A percentile compares a stretch with the other conserved stretches of the same genome.
Conservation (phyloP, 2,113 vertebrate genomes). For the Trichechus manatus region DNA sequence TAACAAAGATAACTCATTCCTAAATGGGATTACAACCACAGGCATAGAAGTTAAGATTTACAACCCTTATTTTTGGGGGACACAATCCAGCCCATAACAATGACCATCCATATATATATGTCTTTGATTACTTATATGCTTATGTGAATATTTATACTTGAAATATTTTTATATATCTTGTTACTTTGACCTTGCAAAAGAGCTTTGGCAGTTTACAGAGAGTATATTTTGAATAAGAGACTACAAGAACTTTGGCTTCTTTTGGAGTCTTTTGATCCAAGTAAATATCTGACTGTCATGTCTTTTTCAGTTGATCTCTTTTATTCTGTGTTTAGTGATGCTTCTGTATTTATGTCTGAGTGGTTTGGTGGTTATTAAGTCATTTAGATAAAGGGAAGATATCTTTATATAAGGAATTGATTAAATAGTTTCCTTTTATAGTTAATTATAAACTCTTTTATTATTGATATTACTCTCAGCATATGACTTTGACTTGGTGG, state of each 20-base stretch:
- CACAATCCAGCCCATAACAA: neutral
- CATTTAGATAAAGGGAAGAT: neutral
- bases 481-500: slow-evolving; percentile 14
- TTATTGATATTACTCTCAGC: neutral
- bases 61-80: neutral
- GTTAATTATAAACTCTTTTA: neutral
- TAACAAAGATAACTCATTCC: too few species aligned
- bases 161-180: neutral
- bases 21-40: too few species aligned
- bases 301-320: slow-evolving; percentile 25
- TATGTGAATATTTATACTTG: slow-evolving; percentile 13
- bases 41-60: too few species aligned
- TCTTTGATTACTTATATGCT: neutral
- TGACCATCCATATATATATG: neutral
- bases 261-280: slow-evolving; percentile 44
- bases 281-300: neutral
- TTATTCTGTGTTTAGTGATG: neutral
- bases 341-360: slow-evolving; percentile 14
- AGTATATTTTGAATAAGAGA: neutral
- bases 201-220: neutral
- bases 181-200: neutral
- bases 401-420: neutral
- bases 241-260: neutral
- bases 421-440: neutral
- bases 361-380: neutral